Conservation (phyloP, 2,888 invertebrate genomes). For the Osedax frankpressi region DNA sequence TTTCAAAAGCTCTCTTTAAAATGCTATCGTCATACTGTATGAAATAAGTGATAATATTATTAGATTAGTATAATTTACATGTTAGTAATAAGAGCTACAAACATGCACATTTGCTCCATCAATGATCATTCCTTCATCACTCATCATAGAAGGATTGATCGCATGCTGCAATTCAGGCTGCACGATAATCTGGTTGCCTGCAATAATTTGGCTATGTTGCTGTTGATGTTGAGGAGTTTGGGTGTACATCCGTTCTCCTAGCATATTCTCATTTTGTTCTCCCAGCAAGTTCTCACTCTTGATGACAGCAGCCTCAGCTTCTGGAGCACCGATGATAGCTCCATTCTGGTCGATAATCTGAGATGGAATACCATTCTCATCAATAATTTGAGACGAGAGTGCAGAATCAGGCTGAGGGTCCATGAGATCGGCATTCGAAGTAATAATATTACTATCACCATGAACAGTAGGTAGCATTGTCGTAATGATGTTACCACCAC, state of each 20-base stretch:
- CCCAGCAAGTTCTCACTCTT: too few species aligned
- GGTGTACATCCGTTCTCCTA: too few species aligned
- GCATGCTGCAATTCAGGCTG: background rate
- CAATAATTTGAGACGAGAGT: too few species aligned
- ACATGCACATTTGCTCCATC: background rate
- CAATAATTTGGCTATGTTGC: too few species aligned
- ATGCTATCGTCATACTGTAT: background rate
- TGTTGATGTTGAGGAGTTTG: too few species aligned
- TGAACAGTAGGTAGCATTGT: background rate
- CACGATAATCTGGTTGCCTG: too few species aligned
- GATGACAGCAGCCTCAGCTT: too few species aligned
- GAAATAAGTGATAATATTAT: background rate
- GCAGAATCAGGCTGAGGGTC: too few species aligned
- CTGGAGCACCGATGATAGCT: background rate
- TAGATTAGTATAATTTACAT: too few species aligned
- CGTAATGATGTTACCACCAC: background rate
- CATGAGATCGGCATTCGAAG: background rate
- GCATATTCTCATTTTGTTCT: too few species aligned
- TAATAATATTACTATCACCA: background rate
- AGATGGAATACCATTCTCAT: too few species aligned
- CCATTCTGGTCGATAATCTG: background rate
- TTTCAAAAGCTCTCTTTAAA: background rate
- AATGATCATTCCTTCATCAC: background rate
- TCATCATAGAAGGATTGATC: background rate
- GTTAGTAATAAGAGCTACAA: too few species aligned